Evolutionary conservation across 2,797 vertebrate species (phyloP), one percentile per base, ranked within the genome.

Genomic region (Brachyrhaphis roseni): DNA sequence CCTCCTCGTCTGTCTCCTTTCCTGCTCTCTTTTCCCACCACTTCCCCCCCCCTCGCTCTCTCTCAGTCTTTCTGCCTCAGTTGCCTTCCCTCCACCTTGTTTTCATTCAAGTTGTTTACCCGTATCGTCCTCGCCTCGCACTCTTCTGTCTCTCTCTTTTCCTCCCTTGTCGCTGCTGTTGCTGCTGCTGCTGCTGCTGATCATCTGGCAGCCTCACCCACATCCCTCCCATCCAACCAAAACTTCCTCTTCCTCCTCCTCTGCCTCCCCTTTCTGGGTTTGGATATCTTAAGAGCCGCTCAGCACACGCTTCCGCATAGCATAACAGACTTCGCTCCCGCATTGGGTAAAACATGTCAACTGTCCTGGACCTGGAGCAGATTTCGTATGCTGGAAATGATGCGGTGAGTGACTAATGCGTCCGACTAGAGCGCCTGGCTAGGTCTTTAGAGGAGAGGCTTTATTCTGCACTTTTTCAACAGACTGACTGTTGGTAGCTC

Each of bases 301-400:
- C 88, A 87, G 88, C 93, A 77, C 84, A 90, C 91, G 80, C 90
- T 90, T 55, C 72, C 87, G 85, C 89, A 90, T 90, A 94, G 87
- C 93, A 91, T 88, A 92, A 92, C 92, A 93, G 89, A 77, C 89
- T 90, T 82, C 82, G 93, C 87, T 93, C 84, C 92, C 88, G 86
- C 86, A 88, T 31, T 93, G 93, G 92, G 93, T 94, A 88, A 93
- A 94, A 91, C 92, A 96, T 96, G 96, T 95, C 95, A 91, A 93
- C 95, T 88, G 85, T 96, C 93, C 91, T 96, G 93, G 95, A 96
- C 86, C 93, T 96, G 94, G 95, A 96, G 90, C 95, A 95, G 92
- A 95, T 96, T 90, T 93, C 94, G 84, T 95, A 92, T 93, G 92
- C 92, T 91, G 95, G 93, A 87, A 94, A 94, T 87, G 95, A 88